A percentile compares a stretch with the other conserved stretches of the same genome.
Evolutionary conservation across 2,797 vertebrate genomes (phyloP).

Genomic region (Alcedo quadribrachys): DNA sequence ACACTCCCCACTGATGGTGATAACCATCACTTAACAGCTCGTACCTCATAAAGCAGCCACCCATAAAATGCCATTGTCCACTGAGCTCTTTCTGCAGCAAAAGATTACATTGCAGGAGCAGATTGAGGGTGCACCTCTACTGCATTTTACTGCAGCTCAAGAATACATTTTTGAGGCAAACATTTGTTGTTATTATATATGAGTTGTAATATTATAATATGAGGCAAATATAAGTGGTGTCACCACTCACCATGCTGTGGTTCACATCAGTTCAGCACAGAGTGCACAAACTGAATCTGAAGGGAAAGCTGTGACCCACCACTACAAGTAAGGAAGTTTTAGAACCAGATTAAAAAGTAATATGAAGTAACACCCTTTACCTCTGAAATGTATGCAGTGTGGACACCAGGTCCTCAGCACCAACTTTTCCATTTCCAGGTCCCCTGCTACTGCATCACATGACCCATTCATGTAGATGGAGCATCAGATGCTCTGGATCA

Average conservation of each 20-base stretch:
- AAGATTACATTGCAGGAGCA: background rate
- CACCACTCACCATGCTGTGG: background rate
- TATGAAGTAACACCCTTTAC: background rate
- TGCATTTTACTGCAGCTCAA: background rate
- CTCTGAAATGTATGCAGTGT: background rate
- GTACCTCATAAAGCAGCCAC: background rate
- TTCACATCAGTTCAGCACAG: background rate
- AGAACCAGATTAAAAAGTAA: background rate
- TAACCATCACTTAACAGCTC: background rate
- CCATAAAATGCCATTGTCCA: background rate
- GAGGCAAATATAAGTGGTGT: no score
- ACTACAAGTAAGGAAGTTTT: accelerated
- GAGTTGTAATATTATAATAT: no score
- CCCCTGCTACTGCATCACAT: background rate
- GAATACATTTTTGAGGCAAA: background rate
- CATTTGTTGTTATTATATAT: no score
- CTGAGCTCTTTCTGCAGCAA: background rate
- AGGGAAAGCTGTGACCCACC: background rate
- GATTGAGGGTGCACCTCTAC: background rate
- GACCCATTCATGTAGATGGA: background rate
- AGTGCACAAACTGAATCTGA: background rate
- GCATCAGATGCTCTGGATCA: background rate
- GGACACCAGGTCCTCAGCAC: background rate
- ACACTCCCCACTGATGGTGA: background rate
- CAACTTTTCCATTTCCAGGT: background rate